Evolutionary conservation across 2,888 invertebrate species (phyloP), one percentile per base, ranked within the genome.

Genomic region (Cactoblastis cactorum): DNA sequence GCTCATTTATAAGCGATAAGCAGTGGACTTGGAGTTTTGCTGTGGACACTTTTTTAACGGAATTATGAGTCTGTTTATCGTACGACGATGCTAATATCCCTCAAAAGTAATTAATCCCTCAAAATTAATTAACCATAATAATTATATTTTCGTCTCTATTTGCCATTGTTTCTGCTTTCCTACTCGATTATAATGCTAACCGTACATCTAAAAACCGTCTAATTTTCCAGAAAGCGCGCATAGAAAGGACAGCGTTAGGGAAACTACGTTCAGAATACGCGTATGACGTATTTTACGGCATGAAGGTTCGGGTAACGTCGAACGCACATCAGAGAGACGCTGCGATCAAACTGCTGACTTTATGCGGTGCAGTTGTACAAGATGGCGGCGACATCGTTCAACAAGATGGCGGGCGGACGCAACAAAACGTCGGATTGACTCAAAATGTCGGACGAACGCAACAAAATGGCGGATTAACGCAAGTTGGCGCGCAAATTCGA

Each of bases 201-300:
- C n/a, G n/a, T n/a, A n/a, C n/a, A n/a, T n/a, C n/a, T n/a, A n/a
- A 24, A n/a, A 32, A n/a, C 33, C n/a, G 12, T 6, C 5, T 17
- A 37, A 53, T 32, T 43, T 49, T 35, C 5, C 77, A 88, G 88
- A 83, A 78, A 72, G 85, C 88, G 0, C 77, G 83, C 9, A 67
- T 81, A 0, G 86, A 87, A 62, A 75, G 87, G 12, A 56, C 64
- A 2, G 85, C 84, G 0, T 58, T 84, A 0, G 67, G 71, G 6
- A 73, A 64, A 22, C 59, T 64, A 1, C 64, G 65, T n/a, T 58
- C 65, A 0, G 83, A 84, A 37, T 87, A 87, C 60, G 80, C 77
- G 0, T 87, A 79, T 61, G 76, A 86, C 55, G 71, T 88, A 0
- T 88, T 88, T 60, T 67, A 67, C 54, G 83, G 81, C 0, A 78